Evolutionary conservation across 2,797 vertebrate species (phyloP).

Genomic region (Lepus townsendii): DNA sequence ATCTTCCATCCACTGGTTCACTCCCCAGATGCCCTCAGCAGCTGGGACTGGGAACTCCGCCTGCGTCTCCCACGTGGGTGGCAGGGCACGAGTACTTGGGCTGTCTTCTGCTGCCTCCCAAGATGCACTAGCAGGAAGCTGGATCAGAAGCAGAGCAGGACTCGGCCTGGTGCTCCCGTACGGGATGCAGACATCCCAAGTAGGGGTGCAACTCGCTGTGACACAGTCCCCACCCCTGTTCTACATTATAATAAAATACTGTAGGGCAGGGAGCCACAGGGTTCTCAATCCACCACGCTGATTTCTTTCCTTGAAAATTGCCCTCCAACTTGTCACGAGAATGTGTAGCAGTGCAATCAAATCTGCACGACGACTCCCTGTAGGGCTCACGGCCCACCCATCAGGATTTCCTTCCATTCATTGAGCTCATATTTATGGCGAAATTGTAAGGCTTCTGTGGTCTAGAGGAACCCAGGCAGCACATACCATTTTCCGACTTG

Average conservation of each 20-base stretch:
- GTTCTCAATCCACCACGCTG: background rate
- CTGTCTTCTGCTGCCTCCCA: too few species aligned
- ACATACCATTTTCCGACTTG: constrained; percentile 87
- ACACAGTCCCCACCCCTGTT: too few species aligned
- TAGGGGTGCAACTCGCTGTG: too few species aligned
- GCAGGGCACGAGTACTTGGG: too few species aligned
- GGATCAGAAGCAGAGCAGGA: too few species aligned
- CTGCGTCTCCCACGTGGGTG: too few species aligned
- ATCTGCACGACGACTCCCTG: background rate
- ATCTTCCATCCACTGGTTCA: too few species aligned
- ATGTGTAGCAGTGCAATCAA: background rate
- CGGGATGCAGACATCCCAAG: too few species aligned
- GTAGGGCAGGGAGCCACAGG: background rate
- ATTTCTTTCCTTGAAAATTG: constrained; percentile 28
- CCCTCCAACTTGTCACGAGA: background rate
- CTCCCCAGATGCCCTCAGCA: too few species aligned
- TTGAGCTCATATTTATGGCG: background rate
- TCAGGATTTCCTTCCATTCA: background rate
- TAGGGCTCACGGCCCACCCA: background rate
- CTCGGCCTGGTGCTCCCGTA: too few species aligned
- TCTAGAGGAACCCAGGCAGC: background rate
- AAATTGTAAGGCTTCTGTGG: background rate
- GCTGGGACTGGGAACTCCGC: too few species aligned
- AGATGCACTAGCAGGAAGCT: too few species aligned
- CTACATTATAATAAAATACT: background rate